phyloP scores from a whole-genome alignment of 2,797 vertebrate species.

The Margarornis squamiger region DNA sequence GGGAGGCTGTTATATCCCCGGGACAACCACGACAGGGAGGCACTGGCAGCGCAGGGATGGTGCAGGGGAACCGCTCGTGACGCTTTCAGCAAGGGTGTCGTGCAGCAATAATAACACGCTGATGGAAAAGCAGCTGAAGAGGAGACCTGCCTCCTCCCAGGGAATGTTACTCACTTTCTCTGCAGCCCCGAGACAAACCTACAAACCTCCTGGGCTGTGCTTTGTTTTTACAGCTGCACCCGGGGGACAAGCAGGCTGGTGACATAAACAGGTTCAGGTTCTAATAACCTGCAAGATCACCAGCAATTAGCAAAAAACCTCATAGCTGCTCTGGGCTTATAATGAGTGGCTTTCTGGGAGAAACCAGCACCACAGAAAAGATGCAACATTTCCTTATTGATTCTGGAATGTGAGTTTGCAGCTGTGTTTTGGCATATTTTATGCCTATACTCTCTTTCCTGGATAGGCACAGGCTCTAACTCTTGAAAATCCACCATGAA shows the following conservation, averaged over 20 bases:
- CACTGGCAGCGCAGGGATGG: not conserved
- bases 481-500: not conserved
- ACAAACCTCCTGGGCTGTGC: constrained; percentile 11
- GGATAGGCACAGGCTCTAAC: not conserved
- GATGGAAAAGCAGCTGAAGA: not conserved
- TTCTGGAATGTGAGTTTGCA: not conserved
- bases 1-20: not conserved
- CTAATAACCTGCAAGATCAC: constrained; percentile 7
- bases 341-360: not conserved
- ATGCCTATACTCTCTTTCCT: not conserved
- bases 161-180: not conserved
- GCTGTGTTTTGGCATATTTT: not conserved
- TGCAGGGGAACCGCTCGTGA: not conserved
- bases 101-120: not conserved
- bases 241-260: constrained; percentile 53
- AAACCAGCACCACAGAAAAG: not conserved
- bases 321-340: not conserved
- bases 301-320: not conserved
- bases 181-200: not conserved
- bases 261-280: constrained; percentile 51
- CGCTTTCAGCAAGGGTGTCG: constrained; percentile 2
- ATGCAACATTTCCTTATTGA: not conserved
- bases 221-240: constrained; percentile 60
- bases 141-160: not conserved
- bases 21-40: not conserved